These are phyloP conservation scores for Hydrotaea diabolus DNA, from an alignment of 2,888 invertebrate genomes.

Conservation along the genomic window DNA sequence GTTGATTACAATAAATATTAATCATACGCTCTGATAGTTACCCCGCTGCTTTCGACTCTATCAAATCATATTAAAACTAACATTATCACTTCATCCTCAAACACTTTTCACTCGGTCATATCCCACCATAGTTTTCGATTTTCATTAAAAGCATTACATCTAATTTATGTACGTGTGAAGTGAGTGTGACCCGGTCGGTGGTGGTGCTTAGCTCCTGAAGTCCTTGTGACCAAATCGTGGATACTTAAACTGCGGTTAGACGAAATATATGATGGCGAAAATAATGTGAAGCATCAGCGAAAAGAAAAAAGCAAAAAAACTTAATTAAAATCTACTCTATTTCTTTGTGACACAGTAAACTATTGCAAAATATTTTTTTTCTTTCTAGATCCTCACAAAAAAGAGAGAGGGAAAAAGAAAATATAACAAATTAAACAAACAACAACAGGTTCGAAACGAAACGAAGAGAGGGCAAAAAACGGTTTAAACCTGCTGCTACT, in stretches of 20 bases:
- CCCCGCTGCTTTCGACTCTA: not conserved
- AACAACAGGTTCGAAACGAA: too few relatives aligned
- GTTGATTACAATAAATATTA: conserved; percentile 9
- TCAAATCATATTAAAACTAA: conserved; percentile 19
- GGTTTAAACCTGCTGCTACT: not conserved
- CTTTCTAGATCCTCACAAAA: too few relatives aligned
- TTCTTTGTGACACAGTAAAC: conserved; percentile 14
- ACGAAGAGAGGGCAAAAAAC: not conserved
- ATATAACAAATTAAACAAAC: not conserved
- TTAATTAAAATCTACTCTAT: conserved; percentile 24
- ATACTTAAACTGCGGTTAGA: too few relatives aligned
- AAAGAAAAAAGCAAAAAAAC: not conserved
- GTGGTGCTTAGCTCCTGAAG: too few relatives aligned
- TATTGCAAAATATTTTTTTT: conserved; percentile 9
- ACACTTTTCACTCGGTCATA: not conserved
- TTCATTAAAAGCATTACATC: conserved; percentile 32
- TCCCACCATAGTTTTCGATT: conserved; percentile 7
- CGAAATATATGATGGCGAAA: not conserved
- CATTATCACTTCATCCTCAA: not conserved
- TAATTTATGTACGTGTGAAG: conserved; percentile 14
- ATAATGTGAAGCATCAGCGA: not conserved
- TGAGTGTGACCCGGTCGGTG: not conserved
- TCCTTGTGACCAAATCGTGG: too few relatives aligned
- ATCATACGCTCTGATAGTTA: not conserved
- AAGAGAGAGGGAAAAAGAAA: not conserved